A percentile compares a stretch with the other conserved stretches of the same genome.
Evolutionary conservation across 2,797 vertebrate genomes (phyloP).

Genomic region (Neosilurus mollespiculum): DNA sequence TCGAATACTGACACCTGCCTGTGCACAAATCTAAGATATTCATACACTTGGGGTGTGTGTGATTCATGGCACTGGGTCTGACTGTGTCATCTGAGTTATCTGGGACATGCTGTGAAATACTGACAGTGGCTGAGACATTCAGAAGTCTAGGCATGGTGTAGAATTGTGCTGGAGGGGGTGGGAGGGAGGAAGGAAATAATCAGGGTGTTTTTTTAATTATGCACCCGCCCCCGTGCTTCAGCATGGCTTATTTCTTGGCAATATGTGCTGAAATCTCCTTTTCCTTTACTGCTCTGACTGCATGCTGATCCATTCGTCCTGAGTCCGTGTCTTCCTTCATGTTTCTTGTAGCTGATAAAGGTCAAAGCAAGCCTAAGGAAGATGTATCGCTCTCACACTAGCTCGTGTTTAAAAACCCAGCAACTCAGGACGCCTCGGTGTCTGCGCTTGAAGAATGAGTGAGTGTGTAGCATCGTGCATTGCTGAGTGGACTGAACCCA

Average conservation of each 20-base stretch:
- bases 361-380: not conserved
- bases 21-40: not conserved
- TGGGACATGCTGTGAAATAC: not conserved
- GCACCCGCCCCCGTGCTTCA: no score
- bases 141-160: not conserved
- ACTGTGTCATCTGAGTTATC: slow-evolving; percentile 31
- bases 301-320: not conserved
- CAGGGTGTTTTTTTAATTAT: no score
- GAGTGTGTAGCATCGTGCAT: not conserved
- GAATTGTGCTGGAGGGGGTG: not conserved
- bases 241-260: not conserved
- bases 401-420: not conserved
- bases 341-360: not conserved
- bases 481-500: not conserved
- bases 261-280: not conserved
- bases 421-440: not conserved
- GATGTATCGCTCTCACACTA: not conserved
- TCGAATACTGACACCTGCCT: not conserved
- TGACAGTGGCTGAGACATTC: slow-evolving; percentile 5
- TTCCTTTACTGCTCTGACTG: not conserved
- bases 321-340: not conserved
- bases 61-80: not conserved
- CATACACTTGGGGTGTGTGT: not conserved
- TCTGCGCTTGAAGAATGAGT: not conserved
- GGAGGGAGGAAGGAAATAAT: not conserved